Percentiles rank a stretch among this genome's conserved stretches.
These are phyloP conservation scores for Sceliomorpha sp. DNA, from an alignment of 2,888 invertebrate genomes.

Conservation along the genomic window DNA sequence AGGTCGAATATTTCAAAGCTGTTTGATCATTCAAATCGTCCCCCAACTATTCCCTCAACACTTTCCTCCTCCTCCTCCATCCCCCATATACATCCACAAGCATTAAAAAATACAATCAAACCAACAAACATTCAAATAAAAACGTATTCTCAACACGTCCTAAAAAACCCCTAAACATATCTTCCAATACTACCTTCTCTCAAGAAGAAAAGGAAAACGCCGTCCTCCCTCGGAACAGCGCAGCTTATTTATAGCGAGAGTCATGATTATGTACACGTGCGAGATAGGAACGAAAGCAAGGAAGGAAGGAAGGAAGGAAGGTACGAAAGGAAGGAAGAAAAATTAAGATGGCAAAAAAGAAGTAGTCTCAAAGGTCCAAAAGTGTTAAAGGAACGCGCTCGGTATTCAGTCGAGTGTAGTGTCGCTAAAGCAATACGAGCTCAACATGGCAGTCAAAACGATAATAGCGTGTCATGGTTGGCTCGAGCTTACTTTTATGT, in stretches of 20 bases:
- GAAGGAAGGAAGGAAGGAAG: constrained; percentile 8
- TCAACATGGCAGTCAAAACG: constrained; percentile 58
- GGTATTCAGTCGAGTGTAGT: constrained; percentile 63
- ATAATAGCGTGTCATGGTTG: constrained; percentile 72
- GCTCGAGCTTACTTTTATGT: constrained; percentile 73
- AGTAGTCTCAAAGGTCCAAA: constrained; percentile 38
- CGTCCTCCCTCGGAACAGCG: too few relatives aligned
- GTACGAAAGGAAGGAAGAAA: constrained; percentile 30
- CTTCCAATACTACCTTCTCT: too few relatives aligned
- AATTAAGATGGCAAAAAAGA: constrained; percentile 28
- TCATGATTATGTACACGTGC: constrained; percentile 16
- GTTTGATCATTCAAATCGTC: too few relatives aligned
- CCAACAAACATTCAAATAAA: too few relatives aligned
- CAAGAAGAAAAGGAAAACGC: too few relatives aligned
- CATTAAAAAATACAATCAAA: too few relatives aligned
- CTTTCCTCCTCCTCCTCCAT: too few relatives aligned
- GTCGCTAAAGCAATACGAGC: constrained; percentile 49
- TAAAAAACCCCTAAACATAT: too few relatives aligned
- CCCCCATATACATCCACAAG: too few relatives aligned
- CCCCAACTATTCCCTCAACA: too few relatives aligned
- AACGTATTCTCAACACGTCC: too few relatives aligned
- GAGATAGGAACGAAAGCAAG: constrained; percentile 28
- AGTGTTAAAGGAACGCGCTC: constrained; percentile 58
- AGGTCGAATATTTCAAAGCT: too few relatives aligned
- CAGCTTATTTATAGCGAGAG: constrained; percentile 12